Base-by-base conservation (phyloP, 1,140 invertebrate species). In the Nasonia giraulti region DNA sequence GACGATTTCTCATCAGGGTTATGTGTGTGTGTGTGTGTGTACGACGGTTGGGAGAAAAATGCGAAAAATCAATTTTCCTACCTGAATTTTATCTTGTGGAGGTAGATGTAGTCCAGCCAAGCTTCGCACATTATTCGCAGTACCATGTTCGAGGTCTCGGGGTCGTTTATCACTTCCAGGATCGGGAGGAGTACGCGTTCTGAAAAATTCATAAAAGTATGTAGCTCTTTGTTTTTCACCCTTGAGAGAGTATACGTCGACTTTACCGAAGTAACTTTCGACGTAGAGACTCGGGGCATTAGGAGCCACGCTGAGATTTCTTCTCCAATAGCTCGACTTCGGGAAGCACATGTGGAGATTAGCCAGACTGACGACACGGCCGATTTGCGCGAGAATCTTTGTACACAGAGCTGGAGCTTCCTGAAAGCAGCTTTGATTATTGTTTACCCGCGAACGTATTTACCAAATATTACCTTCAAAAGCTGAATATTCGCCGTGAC, bases 81-180 rank as follows among this genome's bases (percentile, higher is more conserved):
- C 94, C 95, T 96, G 89, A 97, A 97, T 91, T 96, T 96, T 66
- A 97, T 96, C 91, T 95, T 95, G 86, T 96, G 95, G 50, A 95
- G 94, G 89, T 96, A 97, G 84, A 97, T 97, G 83, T 97, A 96
- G 91, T 97, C 96, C 47, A 97, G 91, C 96, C 96, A 97, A 1
- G 96, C 23, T 90, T 97, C 96, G 89, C 96, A 97, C 93, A 97
- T 96, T 62, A 97, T 95, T 89, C 95, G 95, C 3, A 97, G 90
- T 50, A 97, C 94, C 93, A 97, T 96, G 88, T 96, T 96, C 1
- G 95, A 94, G 11, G 96, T 96, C 23, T 94, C 91, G 71, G 95
- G 94, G 88, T 97, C 96, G 76, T 95, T 94, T 3, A 96, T 96
- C 55, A 96, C 96, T 86, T 94, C 93, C 82, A 96, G 91, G 12